Percentiles rank a stretch among this genome's conserved stretches.
phyloP scores from a whole-genome alignment of 1,140 invertebrate genomes.

The Drosophila carrolli region DNA sequence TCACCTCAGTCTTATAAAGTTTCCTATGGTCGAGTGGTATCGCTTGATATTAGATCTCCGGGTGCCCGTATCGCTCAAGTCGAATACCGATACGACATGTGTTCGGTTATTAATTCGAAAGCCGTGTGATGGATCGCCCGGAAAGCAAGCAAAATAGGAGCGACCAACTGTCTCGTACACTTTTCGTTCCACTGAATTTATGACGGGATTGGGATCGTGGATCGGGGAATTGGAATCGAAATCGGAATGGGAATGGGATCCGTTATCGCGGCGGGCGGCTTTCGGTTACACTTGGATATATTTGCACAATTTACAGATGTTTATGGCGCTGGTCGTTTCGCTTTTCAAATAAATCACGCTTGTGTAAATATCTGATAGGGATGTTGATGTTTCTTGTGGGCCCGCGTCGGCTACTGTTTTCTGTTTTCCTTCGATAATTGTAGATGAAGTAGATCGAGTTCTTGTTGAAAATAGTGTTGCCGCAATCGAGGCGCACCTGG shows the following conservation, averaged over 20 bases:
- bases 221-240: conserved; percentile 2
- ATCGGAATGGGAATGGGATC: conserved; percentile 19
- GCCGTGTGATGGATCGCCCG: conserved; percentile 73
- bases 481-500: conserved; percentile 67
- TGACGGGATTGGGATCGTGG: conserved; percentile 30
- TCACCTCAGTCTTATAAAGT: conserved; percentile 84
- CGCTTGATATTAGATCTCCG: conserved; percentile 49
- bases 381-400: conserved; percentile 6
- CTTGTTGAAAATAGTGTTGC: conserved; percentile 74
- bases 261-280: conserved; percentile 45
- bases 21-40: conserved; percentile 71
- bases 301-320: conserved; percentile 82
- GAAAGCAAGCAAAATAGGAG: conserved; percentile 44
- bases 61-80: conserved; percentile 32
- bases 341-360: conserved; percentile 72
- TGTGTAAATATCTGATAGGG: conserved; percentile 62
- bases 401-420: conserved; percentile 7
- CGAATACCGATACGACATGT: conserved; percentile 50
- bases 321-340: conserved; percentile 50
- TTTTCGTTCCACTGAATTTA: conserved; percentile 66
- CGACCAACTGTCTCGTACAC: conserved; percentile 59
- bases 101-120: conserved; percentile 71
- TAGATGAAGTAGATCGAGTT: conserved; percentile 76
- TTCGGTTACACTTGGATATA: conserved; percentile 45
- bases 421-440: conserved; percentile 55